A percentile compares a stretch with the other conserved stretches of the same genome.
Evolutionary conservation across 2,797 vertebrate species (phyloP).

Genomic region (Takifugu ocellatus): DNA sequence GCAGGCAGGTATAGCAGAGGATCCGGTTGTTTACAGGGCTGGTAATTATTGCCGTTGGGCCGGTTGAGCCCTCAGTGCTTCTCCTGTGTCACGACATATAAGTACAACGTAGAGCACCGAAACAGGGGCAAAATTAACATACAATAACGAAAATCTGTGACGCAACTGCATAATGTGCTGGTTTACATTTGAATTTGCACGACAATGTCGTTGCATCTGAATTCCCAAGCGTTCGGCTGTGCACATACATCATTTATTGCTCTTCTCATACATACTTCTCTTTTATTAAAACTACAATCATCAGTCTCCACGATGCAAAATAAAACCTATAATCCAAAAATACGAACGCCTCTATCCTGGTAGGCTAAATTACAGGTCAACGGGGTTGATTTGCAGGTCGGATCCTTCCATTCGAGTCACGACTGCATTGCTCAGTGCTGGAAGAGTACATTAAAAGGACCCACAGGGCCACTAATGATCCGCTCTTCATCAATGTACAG

Average conservation of each 20-base stretch:
- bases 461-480: slow-evolving; percentile 74
- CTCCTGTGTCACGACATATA: slow-evolving; percentile 32
- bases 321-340: slow-evolving; percentile 40
- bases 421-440: slow-evolving; percentile 59
- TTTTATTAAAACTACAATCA: background rate
- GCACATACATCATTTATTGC: too few species aligned
- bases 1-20: slow-evolving; percentile 13
- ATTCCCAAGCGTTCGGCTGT: too few species aligned
- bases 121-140: slow-evolving; percentile 23
- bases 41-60: slow-evolving; percentile 70
- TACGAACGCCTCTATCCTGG: slow-evolving; percentile 32
- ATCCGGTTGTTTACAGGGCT: slow-evolving; percentile 61
- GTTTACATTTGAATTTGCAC: background rate
- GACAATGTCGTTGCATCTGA: too few species aligned
- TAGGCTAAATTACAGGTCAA: slow-evolving; percentile 72
- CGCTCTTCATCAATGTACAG: slow-evolving; percentile 69
- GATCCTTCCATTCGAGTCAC: slow-evolving; percentile 60
- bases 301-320: slow-evolving; percentile 22
- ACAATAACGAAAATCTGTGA: slow-evolving; percentile 2
- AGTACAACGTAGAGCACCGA: slow-evolving; percentile 20
- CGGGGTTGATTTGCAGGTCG: slow-evolving; percentile 67
- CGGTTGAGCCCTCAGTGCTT: slow-evolving; percentile 25
- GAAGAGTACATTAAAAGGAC: slow-evolving; percentile 73
- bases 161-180: background rate
- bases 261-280: too few species aligned